phyloP scores from a whole-genome alignment of 2,888 invertebrate genomes.

The Scaptomyza caliginosa region DNA sequence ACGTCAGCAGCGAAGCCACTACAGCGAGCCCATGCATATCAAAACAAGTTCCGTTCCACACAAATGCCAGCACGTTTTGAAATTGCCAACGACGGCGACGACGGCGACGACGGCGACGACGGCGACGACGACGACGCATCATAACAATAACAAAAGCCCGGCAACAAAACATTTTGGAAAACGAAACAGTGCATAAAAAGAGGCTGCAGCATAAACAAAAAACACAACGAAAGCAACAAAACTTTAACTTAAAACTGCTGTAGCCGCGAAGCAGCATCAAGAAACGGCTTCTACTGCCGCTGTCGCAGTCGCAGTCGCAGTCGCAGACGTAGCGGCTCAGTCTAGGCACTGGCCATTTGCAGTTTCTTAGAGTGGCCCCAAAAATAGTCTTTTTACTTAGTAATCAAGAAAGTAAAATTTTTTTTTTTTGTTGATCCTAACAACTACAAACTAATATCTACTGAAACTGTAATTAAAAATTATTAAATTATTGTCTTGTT shows the following conservation, averaged over 20 bases:
- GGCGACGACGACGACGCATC: conserved; percentile 67
- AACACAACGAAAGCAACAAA: conserved; percentile 13
- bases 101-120: conserved; percentile 55
- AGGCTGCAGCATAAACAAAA: conserved; percentile 22
- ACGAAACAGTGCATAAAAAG: neutral
- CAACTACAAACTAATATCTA: no score
- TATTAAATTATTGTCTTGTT: no score
- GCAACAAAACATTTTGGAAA: conserved; percentile 56
- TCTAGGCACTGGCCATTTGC: conserved; percentile 36
- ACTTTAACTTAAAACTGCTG: conserved; percentile 35
- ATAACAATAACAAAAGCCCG: conserved; percentile 72
- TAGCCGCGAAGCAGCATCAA: conserved; percentile 12
- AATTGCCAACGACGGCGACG: conserved; percentile 55
- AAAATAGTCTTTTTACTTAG: no score
- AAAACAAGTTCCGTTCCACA: conserved; percentile 77
- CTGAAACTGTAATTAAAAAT: no score
- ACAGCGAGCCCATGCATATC: conserved; percentile 66
- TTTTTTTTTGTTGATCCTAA: no score
- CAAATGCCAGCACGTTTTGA: conserved; percentile 77
- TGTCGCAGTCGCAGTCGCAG: conserved; percentile 2
- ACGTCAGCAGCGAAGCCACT: conserved; percentile 35
- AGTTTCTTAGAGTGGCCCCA: conserved; percentile 56
- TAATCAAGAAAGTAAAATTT: no score
- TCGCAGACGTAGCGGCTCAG: conserved; percentile 11
- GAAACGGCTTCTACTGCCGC: no score